Conservation (phyloP, 2,113 vertebrate genomes). For the Cololabis saira region DNA sequence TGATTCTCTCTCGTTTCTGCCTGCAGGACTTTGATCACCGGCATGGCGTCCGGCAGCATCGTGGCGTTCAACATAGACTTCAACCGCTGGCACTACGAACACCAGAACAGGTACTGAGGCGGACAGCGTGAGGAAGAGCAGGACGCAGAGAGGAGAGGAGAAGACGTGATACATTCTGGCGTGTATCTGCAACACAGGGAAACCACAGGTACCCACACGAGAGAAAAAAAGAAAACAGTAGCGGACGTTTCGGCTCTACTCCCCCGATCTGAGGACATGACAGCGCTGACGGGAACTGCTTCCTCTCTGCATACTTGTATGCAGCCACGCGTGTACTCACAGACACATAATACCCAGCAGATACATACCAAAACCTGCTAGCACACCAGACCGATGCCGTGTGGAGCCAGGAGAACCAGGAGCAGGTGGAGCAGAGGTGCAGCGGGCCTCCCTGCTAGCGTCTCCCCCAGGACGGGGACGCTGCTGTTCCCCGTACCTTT, state of each 20-base stretch:
- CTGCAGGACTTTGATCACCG: slow-evolving; percentile 97
- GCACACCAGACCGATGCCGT: slow-evolving; percentile 52
- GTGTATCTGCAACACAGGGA: slow-evolving; percentile 49
- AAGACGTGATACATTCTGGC: slow-evolving; percentile 48
- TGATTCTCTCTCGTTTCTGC: not conserved
- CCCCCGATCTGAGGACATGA: slow-evolving; percentile 52
- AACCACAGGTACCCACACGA: slow-evolving; percentile 52
- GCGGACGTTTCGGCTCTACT: slow-evolving; percentile 54
- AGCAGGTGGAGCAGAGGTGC: slow-evolving; percentile 72
- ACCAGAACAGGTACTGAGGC: slow-evolving; percentile 98
- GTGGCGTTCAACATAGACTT: slow-evolving; percentile 99
- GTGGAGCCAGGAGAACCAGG: slow-evolving; percentile 42
- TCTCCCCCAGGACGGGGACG: slow-evolving; percentile 52
- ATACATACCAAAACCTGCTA: slow-evolving; percentile 67
- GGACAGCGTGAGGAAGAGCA: slow-evolving; percentile 72
- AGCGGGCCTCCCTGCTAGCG: slow-evolving; percentile 43
- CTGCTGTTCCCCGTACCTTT: slow-evolving; percentile 54
- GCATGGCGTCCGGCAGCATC: slow-evolving; percentile 99
- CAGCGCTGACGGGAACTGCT: slow-evolving; percentile 47
- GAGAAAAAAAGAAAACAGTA: slow-evolving; percentile 24
- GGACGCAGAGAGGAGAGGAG: slow-evolving; percentile 26
- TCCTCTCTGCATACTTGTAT: slow-evolving; percentile 54
- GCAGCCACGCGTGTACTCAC: slow-evolving; percentile 44
- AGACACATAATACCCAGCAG: slow-evolving; percentile 66
- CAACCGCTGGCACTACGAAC: slow-evolving; percentile 99